Evolutionary conservation across 2,888 invertebrate species (phyloP).

Genomic region (Busseola fusca): DNA sequence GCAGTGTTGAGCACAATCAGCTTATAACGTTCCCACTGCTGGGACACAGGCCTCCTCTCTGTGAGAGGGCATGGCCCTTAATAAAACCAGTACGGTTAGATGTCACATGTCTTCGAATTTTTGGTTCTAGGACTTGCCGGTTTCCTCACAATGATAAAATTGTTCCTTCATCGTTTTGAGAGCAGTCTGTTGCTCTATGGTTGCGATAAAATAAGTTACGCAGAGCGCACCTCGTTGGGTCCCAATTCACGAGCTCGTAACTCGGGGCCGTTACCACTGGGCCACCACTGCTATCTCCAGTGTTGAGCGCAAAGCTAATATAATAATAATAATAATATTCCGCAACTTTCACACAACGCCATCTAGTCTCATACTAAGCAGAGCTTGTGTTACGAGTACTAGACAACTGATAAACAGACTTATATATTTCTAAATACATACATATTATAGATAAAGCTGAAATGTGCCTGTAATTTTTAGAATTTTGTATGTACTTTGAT

Average conservation of each 20-base stretch:
- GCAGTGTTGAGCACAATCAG: background rate
- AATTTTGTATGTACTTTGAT: slow-evolving; percentile 69
- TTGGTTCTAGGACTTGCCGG: background rate
- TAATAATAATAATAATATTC: too few relatives aligned
- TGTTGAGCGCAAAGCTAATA: background rate
- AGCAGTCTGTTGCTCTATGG: too few relatives aligned
- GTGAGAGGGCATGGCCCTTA: background rate
- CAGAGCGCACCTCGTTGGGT: background rate
- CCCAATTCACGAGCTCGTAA: background rate
- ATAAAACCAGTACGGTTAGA: background rate
- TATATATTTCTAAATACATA: too few relatives aligned
- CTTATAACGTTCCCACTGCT: background rate
- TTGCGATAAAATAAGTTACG: background rate
- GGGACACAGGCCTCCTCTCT: background rate
- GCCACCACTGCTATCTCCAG: background rate
- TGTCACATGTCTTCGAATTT: background rate
- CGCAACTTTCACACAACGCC: too few relatives aligned
- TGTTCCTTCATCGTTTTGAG: background rate
- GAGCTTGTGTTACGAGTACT: too few relatives aligned
- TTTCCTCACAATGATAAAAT: background rate
- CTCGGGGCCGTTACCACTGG: background rate
- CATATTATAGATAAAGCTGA: background rate
- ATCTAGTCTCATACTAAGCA: too few relatives aligned
- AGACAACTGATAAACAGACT: too few relatives aligned
- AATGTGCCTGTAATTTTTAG: background rate